Evolutionary conservation across 92 coral and sea anemone species (phyloP).

Genomic region (Zoanthus sociatus): DNA sequence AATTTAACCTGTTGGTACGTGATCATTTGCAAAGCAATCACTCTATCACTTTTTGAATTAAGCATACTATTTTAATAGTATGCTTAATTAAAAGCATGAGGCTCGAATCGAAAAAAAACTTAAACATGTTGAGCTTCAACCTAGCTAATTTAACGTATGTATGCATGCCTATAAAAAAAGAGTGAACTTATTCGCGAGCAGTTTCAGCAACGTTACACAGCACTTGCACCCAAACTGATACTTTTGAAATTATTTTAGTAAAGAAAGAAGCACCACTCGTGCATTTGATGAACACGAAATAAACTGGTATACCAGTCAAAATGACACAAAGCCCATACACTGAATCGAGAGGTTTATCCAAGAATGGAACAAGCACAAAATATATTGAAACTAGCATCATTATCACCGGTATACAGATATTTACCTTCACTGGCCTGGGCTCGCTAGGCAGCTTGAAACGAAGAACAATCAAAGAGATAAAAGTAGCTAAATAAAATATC

Average conservation of each 20-base stretch:
- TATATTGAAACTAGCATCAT: slow-evolving; percentile 44
- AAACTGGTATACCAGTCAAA: slow-evolving; percentile 62
- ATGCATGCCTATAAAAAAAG: too few species aligned
- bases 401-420: slow-evolving; percentile 42
- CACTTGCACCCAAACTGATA: slow-evolving; percentile 12
- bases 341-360: slow-evolving; percentile 59
- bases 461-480: slow-evolving; percentile 54
- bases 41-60: too few species aligned
- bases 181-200: not conserved
- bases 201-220: slow-evolving; percentile 4
- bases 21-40: too few species aligned
- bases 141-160: not conserved
- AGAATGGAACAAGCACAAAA: slow-evolving; percentile 58
- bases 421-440: slow-evolving; percentile 61
- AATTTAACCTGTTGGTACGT: too few species aligned
- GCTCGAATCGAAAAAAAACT: not conserved
- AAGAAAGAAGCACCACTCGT: not conserved
- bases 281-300: slow-evolving; percentile 35
- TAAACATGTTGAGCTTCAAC: not conserved
- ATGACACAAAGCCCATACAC: slow-evolving; percentile 57
- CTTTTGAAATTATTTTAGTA: not conserved
- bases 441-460: slow-evolving; percentile 58
- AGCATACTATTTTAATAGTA: too few species aligned
- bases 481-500: slow-evolving; percentile 57
- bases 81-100: too few species aligned